These are phyloP conservation scores for Bombus confusus DNA, from an alignment of 1,140 invertebrate genomes.

Conservation along the genomic window DNA sequence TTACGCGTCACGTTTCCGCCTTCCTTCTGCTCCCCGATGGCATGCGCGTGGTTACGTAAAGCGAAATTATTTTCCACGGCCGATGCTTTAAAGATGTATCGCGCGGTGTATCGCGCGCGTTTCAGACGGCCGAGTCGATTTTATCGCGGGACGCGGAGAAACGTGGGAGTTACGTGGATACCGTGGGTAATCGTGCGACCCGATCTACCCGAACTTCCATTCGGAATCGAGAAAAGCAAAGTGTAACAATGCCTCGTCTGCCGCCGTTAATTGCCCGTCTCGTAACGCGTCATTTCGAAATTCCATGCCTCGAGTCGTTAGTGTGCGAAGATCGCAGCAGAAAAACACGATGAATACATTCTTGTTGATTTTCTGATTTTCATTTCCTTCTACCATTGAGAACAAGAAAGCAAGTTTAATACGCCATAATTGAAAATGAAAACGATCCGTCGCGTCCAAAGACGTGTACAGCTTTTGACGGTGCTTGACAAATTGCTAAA, in stretches of 20 bases:
- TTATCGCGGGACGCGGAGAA: constrained; percentile 52
- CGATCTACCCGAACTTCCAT: constrained; percentile 41
- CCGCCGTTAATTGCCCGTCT: background rate
- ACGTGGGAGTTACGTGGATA: constrained; percentile 60
- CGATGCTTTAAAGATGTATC: constrained; percentile 46
- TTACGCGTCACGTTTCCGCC: constrained; percentile 29
- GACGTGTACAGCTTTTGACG: no score
- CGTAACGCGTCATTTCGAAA: constrained; percentile 25
- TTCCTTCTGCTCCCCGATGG: background rate
- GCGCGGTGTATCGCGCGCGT: constrained; percentile 16
- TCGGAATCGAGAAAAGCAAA: constrained; percentile 22
- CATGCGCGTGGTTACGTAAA: constrained; percentile 53
- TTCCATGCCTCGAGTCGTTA: background rate
- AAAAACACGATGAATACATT: no score
- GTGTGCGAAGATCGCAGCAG: no score
- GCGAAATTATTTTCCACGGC: constrained; percentile 62
- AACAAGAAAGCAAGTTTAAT: no score
- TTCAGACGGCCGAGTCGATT: constrained; percentile 39
- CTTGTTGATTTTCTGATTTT: no score
- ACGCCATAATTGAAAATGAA: no score
- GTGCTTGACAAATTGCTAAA: no score
- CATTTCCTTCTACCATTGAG: no score
- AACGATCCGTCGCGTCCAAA: no score
- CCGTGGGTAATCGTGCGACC: constrained; percentile 57
- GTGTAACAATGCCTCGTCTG: constrained; percentile 42